Percentiles rank a stretch among this genome's conserved stretches.
These are phyloP conservation scores for Acrocephalus kingi DNA, from an alignment of 2,113 vertebrate genomes.

Conservation along the genomic window DNA sequence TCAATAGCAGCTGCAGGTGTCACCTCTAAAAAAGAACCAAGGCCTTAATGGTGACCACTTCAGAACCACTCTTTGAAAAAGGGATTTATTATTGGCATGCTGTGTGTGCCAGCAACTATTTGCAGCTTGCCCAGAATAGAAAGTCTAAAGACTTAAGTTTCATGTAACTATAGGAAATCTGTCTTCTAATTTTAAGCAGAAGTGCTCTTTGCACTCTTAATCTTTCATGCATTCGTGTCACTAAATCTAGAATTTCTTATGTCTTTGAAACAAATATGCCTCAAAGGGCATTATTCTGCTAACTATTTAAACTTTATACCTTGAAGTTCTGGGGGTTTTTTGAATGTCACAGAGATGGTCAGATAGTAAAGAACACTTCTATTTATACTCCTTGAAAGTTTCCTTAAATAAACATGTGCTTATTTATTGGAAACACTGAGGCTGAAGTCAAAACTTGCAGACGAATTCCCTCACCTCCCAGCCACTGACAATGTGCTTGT, in stretches of 20 bases:
- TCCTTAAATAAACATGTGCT: slow-evolving; percentile 40
- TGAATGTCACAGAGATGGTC: slow-evolving; percentile 26
- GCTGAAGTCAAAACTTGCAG: neutral
- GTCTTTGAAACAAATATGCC: slow-evolving; percentile 14
- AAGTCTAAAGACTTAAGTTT: slow-evolving; percentile 65
- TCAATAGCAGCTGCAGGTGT: slow-evolving; percentile 66
- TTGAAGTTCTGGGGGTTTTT: neutral
- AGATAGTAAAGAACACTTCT: slow-evolving; percentile 53
- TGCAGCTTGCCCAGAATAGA: slow-evolving; percentile 61
- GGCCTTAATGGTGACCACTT: slow-evolving; percentile 39
- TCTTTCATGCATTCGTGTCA: slow-evolving; percentile 49
- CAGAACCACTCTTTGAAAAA: slow-evolving; percentile 60
- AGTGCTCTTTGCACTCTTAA: neutral
- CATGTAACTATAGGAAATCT: slow-evolving; percentile 58
- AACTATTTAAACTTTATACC: neutral
- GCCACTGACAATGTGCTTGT: neutral
- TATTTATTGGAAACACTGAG: slow-evolving; percentile 38
- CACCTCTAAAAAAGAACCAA: slow-evolving; percentile 55
- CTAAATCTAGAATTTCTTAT: slow-evolving; percentile 61
- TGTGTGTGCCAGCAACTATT: slow-evolving; percentile 62
- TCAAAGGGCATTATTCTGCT: neutral
- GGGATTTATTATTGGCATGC: slow-evolving; percentile 63
- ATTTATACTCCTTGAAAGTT: slow-evolving; percentile 55
- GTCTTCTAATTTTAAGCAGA: slow-evolving; percentile 50
- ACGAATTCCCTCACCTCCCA: neutral